Base-by-base conservation (phyloP, 2,888 invertebrate species). In the Volucella bombylans region DNA sequence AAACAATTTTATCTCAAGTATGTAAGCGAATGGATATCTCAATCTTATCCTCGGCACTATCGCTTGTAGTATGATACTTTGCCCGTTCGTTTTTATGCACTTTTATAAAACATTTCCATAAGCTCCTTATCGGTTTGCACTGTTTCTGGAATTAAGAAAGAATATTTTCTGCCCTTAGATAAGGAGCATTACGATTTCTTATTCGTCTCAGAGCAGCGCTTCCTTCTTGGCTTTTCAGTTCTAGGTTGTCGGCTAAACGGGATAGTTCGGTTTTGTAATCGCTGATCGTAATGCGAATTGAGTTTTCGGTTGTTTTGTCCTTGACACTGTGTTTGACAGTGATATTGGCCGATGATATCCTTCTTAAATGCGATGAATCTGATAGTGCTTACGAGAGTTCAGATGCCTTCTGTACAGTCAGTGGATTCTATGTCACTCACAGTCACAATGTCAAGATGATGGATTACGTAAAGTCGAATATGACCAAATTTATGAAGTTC, bases 401-500 rank as follows among this genome's bases (percentile, higher is more conserved):
- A 43, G 89, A 89, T 52, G 88, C 88, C 9, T 91, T 90, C 64
- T 91, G 91, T 86, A 91, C 90, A 1, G 90, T 91, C 2, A 90
- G 90, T 15, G 90, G 90, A 0, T 90, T 91, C 18, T 89, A 88
- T 15, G 91, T 91, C n/a, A 90, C 90, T 0, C 91, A 91, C 76
- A 90, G 89, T 73, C 91, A 91, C 76, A 90, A 90, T 79, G 88
- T 91, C 3, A 89, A 90, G 76, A 89, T 91, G 23, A 88, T 89
- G 39, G 88, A 89, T 41, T 89, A 90, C 79, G 71, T 87, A 4
- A 88, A 88, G 41, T 89, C 89, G 0, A 89, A 90, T 55, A 88
- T 88, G 87, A 90, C 90, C 6, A 91, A 90, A 86, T 91, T 90
- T 76, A 91, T 91, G 90, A 91, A 91, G 71, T 91, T 91, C 87